Percentiles rank a stretch among this genome's conserved stretches.
phyloP scores from a whole-genome alignment of 2,888 invertebrate genomes.

The Griposia aprilina region DNA sequence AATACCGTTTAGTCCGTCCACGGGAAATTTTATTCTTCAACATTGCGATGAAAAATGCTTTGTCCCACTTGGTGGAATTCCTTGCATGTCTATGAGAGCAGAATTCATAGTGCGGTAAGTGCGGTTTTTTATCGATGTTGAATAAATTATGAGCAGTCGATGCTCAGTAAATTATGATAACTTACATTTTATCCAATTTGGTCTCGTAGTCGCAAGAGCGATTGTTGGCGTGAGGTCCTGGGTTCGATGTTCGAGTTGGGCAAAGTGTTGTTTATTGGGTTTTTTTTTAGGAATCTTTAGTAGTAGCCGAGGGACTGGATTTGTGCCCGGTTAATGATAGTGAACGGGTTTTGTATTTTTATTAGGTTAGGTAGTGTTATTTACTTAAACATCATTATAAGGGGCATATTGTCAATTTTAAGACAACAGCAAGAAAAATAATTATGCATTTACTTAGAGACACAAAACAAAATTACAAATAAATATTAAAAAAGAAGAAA shows the following conservation, averaged over 20 bases:
- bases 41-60: slow-evolving; percentile 69
- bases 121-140: neutral
- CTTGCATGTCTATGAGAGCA: slow-evolving; percentile 46
- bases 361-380: neutral
- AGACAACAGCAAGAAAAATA: neutral
- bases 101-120: slow-evolving; percentile 66
- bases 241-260: too few species aligned
- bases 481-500: neutral
- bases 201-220: neutral
- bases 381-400: neutral
- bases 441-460: neutral
- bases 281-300: neutral
- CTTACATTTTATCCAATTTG: neutral
- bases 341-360: neutral
- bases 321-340: neutral
- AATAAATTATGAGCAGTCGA: neutral
- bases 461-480: neutral
- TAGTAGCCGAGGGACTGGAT: neutral
- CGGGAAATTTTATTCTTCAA: slow-evolving; percentile 56
- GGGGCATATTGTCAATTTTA: neutral
- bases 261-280: neutral
- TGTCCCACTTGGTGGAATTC: slow-evolving; percentile 66
- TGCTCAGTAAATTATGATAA: neutral
- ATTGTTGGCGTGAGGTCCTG: neutral
- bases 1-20: slow-evolving; percentile 26